These are phyloP conservation scores for Heliornis fulica DNA, from an alignment of 2,113 vertebrate species.

Conservation along the genomic window DNA sequence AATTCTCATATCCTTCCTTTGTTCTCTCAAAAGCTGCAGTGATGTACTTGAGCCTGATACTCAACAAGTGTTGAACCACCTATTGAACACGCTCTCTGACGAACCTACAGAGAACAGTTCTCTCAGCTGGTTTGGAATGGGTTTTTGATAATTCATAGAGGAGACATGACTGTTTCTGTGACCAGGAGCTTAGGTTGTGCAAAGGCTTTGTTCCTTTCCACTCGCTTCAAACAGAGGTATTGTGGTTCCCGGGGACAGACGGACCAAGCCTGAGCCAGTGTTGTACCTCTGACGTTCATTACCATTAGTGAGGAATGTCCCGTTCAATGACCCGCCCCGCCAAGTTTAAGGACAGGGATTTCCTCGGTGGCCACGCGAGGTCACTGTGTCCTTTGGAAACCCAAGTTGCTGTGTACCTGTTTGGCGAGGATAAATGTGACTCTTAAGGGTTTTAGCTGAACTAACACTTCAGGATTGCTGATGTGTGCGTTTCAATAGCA, in stretches of 20 bases:
- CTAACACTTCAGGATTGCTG: neutral
- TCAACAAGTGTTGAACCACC: neutral
- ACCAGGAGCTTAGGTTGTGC: neutral
- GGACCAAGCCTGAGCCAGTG: neutral
- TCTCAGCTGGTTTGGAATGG: neutral
- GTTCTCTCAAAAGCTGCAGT: neutral
- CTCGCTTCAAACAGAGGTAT: neutral
- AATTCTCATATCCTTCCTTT: neutral
- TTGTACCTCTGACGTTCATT: neutral
- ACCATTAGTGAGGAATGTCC: neutral
- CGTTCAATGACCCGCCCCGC: neutral
- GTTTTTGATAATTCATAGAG: neutral
- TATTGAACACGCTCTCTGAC: neutral
- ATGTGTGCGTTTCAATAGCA: neutral
- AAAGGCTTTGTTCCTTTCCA: neutral
- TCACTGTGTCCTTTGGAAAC: conserved; percentile 40
- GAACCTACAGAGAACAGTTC: neutral
- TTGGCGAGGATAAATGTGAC: neutral
- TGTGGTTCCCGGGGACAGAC: neutral
- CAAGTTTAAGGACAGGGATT: neutral
- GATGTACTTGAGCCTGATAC: neutral
- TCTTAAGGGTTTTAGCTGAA: neutral
- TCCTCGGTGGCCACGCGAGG: conserved; percentile 15
- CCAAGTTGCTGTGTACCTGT: neutral
- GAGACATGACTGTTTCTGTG: neutral